A percentile compares a stretch with the other conserved stretches of the same genome.
Conservation (phyloP, 2,113 vertebrate genomes). For the Alligator sinensis region DNA sequence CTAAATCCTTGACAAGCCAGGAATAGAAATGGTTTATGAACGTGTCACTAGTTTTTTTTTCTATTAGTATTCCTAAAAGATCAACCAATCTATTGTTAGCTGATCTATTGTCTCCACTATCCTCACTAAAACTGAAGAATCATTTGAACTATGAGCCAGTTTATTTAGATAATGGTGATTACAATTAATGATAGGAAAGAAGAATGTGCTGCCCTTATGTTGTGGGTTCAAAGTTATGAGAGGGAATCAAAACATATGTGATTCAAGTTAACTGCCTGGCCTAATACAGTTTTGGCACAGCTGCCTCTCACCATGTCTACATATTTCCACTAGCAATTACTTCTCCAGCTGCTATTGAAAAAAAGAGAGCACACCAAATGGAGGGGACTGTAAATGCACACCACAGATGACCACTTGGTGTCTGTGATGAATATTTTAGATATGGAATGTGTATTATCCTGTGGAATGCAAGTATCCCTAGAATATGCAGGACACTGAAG, state of each 20-base stretch:
- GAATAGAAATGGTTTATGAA: constrained; percentile 63
- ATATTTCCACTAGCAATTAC: constrained; percentile 53
- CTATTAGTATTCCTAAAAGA: constrained; percentile 57
- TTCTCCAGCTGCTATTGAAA: constrained; percentile 54
- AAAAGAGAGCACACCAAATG: background rate
- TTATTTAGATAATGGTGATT: constrained; percentile 67
- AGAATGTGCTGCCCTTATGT: constrained; percentile 62
- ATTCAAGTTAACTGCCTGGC: constrained; percentile 62
- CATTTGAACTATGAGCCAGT: constrained; percentile 56
- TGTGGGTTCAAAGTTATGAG: constrained; percentile 60
- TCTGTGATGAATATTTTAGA: constrained; percentile 23
- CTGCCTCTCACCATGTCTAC: background rate
- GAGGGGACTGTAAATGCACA: constrained; percentile 6
- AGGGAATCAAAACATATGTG: constrained; percentile 55
- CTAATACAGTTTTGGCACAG: constrained; percentile 29
- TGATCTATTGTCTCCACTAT: constrained; percentile 46
- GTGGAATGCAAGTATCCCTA: background rate
- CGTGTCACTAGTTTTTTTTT: constrained; percentile 49
- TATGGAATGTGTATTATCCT: background rate
- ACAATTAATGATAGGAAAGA: constrained; percentile 63
- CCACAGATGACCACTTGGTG: constrained; percentile 16
- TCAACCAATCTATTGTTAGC: constrained; percentile 56
- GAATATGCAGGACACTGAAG: background rate
- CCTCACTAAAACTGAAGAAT: background rate
- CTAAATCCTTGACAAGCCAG: constrained; percentile 62